These are phyloP conservation scores for Tipula lateralis DNA, from an alignment of 2,888 invertebrate genomes.

Conservation along the genomic window DNA sequence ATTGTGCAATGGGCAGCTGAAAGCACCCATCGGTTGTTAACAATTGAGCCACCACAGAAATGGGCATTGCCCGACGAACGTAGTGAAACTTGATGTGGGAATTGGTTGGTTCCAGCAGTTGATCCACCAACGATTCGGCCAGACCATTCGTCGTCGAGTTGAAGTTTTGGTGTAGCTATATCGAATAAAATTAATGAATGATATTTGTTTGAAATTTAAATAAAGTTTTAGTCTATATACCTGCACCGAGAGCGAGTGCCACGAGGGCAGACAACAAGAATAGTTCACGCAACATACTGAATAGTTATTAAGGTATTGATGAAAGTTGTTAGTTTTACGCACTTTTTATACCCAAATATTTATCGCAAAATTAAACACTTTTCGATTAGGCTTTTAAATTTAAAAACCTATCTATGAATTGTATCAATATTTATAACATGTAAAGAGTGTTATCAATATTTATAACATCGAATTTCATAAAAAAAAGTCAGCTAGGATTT, in stretches of 20 bases:
- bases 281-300: background rate
- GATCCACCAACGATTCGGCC: constrained; percentile 32
- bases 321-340: too few species aligned
- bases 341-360: background rate
- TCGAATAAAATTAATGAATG: background rate
- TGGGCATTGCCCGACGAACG: background rate
- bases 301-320: background rate
- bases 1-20: constrained; percentile 7
- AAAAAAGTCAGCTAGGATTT: too few species aligned
- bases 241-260: background rate
- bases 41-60: background rate
- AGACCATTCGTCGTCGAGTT: constrained; percentile 27
- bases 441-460: too few species aligned
- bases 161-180: background rate
- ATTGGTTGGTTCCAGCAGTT: constrained; percentile 29
- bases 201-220: background rate
- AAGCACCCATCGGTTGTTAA: background rate
- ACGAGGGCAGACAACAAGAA: background rate
- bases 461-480: too few species aligned
- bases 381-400: too few species aligned
- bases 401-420: too few species aligned
- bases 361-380: background rate
- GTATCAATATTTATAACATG: too few species aligned
- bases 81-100: constrained; percentile 31
- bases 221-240: background rate